Percentiles rank a stretch among this genome's conserved stretches.
These are phyloP conservation scores for Alethe castanea DNA, from an alignment of 2,113 vertebrate species.

Conservation along the genomic window DNA sequence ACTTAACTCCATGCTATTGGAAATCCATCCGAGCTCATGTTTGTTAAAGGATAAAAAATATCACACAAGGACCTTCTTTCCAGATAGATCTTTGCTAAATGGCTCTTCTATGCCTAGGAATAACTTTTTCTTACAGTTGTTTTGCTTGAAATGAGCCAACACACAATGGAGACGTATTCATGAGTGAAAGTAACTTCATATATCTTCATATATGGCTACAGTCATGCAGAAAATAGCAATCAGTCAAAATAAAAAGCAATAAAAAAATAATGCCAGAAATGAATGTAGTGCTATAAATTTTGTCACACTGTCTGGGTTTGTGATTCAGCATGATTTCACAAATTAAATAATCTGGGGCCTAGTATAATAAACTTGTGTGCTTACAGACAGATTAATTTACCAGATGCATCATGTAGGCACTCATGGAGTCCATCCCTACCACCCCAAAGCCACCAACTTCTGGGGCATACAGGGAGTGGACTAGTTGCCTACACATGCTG, in stretches of 20 bases:
- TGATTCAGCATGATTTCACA: conserved; percentile 15
- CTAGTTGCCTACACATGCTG: background rate
- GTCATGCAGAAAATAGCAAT: background rate
- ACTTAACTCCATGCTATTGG: background rate
- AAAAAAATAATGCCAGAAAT: background rate
- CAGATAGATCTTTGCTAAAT: background rate
- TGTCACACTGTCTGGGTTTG: conserved; percentile 5
- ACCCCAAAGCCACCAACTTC: background rate
- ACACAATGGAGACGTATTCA: background rate
- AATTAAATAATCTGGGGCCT: background rate
- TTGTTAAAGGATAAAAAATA: background rate
- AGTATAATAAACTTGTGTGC: background rate
- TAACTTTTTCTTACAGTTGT: background rate
- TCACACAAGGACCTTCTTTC: background rate
- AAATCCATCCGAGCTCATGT: background rate
- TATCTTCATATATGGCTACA: background rate
- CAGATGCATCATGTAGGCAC: background rate
- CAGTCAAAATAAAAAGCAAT: background rate
- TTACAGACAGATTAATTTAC: background rate
- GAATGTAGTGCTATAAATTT: background rate
- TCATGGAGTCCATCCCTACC: background rate
- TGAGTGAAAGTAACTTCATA: background rate
- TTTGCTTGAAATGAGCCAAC: background rate
- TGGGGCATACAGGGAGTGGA: background rate
- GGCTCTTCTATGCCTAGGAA: background rate